Percentiles rank a stretch among this genome's conserved stretches.
Evolutionary conservation across 2,888 invertebrate species (phyloP).

Genomic region (Vannuccia rotundouncinata): DNA sequence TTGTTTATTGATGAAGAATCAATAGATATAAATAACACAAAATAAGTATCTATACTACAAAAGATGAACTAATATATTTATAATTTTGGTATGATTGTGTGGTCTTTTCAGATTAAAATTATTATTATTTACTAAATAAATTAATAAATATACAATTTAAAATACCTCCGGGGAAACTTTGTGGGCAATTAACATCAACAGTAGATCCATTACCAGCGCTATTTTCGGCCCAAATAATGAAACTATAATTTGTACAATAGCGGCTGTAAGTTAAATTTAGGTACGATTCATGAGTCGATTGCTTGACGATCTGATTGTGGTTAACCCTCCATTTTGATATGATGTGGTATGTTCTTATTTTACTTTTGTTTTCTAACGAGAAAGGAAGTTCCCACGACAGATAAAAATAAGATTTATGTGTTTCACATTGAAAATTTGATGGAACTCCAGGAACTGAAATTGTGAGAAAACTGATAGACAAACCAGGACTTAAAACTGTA

Average conservation of each 20-base stretch:
- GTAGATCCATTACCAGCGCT: background rate
- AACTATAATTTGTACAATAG: background rate
- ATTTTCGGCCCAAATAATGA: background rate
- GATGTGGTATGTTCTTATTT: background rate
- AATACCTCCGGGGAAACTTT: background rate
- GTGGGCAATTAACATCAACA: background rate
- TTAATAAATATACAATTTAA: no score
- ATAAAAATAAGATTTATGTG: background rate
- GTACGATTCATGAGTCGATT: background rate
- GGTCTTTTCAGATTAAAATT: no score
- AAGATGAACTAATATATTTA: no score
- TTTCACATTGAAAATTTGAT: background rate
- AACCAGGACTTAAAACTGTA: no score
- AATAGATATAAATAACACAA: no score
- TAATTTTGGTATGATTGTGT: no score
- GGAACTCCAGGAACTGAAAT: background rate
- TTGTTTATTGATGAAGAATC: no score
- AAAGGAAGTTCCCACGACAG: background rate
- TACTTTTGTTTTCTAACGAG: background rate
- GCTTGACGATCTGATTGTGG: background rate
- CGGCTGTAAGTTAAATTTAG: background rate
- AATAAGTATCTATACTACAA: no score
- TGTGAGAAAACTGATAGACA: no score
- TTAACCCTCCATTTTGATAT: background rate
- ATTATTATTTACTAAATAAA: no score